Conservation (phyloP, 2,797 vertebrate species). For the Allobates femoralis region DNA sequence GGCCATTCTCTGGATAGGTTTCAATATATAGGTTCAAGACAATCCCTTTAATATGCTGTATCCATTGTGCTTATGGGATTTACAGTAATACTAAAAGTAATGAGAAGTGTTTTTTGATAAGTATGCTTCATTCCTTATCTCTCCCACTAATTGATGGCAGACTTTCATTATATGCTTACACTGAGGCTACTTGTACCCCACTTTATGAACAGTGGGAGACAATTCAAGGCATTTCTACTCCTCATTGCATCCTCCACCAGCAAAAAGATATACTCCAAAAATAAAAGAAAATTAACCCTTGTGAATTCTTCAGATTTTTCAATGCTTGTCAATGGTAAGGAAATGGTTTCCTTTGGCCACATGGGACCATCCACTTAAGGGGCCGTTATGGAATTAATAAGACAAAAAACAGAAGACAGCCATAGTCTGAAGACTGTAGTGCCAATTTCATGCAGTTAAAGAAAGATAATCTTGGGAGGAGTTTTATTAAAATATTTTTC, state of each 20-base stretch:
- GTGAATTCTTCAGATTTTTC: not conserved
- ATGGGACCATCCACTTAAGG: not conserved
- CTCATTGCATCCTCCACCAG: too few relatives aligned
- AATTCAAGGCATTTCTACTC: not conserved
- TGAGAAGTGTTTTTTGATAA: too few relatives aligned
- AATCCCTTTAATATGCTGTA: too few relatives aligned
- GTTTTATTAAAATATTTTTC: not conserved
- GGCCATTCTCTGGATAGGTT: too few relatives aligned
- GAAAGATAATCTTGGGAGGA: not conserved
- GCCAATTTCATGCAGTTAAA: not conserved
- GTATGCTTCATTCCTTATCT: too few relatives aligned
- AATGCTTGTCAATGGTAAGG: not conserved
- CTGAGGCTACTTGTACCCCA: too few relatives aligned
- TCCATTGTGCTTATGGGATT: too few relatives aligned
- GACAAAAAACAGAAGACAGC: slow-evolving; percentile 1
- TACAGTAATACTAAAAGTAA: too few relatives aligned
- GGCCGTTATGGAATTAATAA: not conserved
- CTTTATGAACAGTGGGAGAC: not conserved
- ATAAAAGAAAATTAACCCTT: not conserved
- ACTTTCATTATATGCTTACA: too few relatives aligned
- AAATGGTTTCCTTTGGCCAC: not conserved
- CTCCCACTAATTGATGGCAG: too few relatives aligned
- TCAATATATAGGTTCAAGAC: too few relatives aligned
- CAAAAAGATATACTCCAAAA: not conserved
- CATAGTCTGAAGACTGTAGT: not conserved